Evolutionary conservation across 1,140 invertebrate species (phyloP).

Genomic region (Pseudomyrmex gracilis): DNA sequence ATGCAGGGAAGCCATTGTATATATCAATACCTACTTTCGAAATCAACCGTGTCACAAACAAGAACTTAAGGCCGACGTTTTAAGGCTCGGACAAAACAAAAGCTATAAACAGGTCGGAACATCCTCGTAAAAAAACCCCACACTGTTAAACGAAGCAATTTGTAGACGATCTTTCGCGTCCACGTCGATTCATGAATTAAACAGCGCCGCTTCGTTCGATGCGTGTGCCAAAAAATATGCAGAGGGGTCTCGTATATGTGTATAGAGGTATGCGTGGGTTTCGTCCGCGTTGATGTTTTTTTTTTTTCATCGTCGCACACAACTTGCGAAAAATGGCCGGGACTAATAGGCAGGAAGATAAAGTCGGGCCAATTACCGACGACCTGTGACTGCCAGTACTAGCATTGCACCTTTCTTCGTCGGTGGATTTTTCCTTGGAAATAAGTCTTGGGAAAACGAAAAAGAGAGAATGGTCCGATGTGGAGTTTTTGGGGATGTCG

Average conservation of each 20-base stretch:
- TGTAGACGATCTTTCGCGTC: slow-evolving; percentile 53
- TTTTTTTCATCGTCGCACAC: too few relatives aligned
- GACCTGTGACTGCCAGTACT: slow-evolving; percentile 4
- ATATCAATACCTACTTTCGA: too few relatives aligned
- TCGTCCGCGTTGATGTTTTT: background rate
- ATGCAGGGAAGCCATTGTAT: too few relatives aligned
- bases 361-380: slow-evolving; percentile 61
- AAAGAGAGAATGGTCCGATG: background rate
- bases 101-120: background rate
- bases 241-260: slow-evolving; percentile 3
- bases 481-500: background rate
- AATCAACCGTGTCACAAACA: background rate
- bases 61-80: background rate
- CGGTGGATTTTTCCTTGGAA: background rate
- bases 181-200: slow-evolving; percentile 66
- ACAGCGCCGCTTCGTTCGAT: slow-evolving; percentile 49
- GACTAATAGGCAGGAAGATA: slow-evolving; percentile 7
- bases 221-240: slow-evolving; percentile 24
- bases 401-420: slow-evolving; percentile 43
- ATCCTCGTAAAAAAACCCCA: slow-evolving; percentile 1
- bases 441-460: background rate
- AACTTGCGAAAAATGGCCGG: background rate
- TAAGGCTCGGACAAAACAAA: slow-evolving; percentile 9
- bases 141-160: slow-evolving; percentile 55
- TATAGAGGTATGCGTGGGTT: background rate